Conservation (phyloP, 2,113 vertebrate species). For the Stigmatopora nigra region DNA sequence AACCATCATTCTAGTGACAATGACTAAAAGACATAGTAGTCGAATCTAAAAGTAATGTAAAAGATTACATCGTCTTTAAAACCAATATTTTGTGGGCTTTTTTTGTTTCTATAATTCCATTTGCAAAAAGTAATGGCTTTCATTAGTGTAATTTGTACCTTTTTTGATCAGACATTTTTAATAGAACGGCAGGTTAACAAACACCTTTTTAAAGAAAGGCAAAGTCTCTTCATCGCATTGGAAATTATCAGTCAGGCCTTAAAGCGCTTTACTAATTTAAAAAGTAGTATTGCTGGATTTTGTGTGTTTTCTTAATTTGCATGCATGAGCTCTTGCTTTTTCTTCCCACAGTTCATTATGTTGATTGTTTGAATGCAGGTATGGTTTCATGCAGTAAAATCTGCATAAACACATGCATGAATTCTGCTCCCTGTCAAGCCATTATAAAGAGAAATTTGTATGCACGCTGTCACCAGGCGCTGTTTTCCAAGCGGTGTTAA, state of each 20-base stretch:
- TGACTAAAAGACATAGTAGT: too few species aligned
- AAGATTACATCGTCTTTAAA: too few species aligned
- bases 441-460: conserved; percentile 51
- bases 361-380: conserved; percentile 24
- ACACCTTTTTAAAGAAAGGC: conserved; percentile 6
- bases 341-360: conserved; percentile 11
- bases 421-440: conserved; percentile 46
- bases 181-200: neutral
- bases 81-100: neutral
- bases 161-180: neutral
- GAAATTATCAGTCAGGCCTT: conserved; percentile 13
- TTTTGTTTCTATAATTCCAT: too few species aligned
- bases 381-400: conserved; percentile 18
- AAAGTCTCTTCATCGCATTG: conserved; percentile 17
- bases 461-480: conserved; percentile 20
- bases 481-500: conserved; percentile 32
- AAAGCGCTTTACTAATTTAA: conserved; percentile 16
- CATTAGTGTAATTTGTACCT: neutral
- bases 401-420: conserved; percentile 48
- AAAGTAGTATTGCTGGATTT: conserved; percentile 14
- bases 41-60: too few species aligned
- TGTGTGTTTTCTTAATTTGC: conserved; percentile 5
- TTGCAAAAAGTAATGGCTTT: neutral
- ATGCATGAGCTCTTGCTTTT: neutral
- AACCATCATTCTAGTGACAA: too few species aligned